These are phyloP conservation scores for Meghimatium bilineatum DNA, from an alignment of 2,888 invertebrate species.

Conservation along the genomic window DNA sequence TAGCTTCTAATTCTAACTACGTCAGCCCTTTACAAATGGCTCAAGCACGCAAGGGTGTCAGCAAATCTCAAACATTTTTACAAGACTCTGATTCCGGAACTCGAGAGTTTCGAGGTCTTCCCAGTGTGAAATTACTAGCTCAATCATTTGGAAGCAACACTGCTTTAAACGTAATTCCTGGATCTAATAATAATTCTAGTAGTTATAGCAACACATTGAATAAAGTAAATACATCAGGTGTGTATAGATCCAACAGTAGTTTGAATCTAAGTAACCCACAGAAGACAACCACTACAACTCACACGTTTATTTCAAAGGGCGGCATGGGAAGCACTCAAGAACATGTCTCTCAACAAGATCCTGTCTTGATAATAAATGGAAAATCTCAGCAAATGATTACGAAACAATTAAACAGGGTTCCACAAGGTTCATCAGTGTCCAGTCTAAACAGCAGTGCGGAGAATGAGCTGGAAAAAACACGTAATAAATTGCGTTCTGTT, in stretches of 20 bases:
- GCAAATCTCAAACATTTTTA: constrained; percentile 28
- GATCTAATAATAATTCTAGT: neutral
- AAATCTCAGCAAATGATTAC: constrained; percentile 2
- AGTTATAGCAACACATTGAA: neutral
- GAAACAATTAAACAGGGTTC: neutral
- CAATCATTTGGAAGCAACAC: constrained; percentile 51
- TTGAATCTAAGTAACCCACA: neutral
- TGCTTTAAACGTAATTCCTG: constrained; percentile 12
- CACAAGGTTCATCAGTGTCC: neutral
- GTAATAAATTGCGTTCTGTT: neutral
- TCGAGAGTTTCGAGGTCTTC: constrained; percentile 44
- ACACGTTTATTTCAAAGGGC: constrained; percentile 28
- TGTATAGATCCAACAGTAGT: constrained; percentile 38
- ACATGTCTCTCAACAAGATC: constrained; percentile 15
- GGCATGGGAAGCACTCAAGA: neutral
- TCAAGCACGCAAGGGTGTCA: constrained; percentile 17
- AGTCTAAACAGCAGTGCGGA: neutral
- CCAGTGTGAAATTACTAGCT: constrained; percentile 53
- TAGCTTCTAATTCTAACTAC: neutral
- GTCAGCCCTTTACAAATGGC: constrained; percentile 33
- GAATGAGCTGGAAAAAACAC: constrained; percentile 17
- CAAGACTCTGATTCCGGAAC: neutral
- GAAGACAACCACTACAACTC: neutral
- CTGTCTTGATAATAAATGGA: constrained; percentile 10
- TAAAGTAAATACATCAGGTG: neutral